Base-by-base conservation (phyloP, 2,113 vertebrate species). In the Puffinus mauretanicus region DNA sequence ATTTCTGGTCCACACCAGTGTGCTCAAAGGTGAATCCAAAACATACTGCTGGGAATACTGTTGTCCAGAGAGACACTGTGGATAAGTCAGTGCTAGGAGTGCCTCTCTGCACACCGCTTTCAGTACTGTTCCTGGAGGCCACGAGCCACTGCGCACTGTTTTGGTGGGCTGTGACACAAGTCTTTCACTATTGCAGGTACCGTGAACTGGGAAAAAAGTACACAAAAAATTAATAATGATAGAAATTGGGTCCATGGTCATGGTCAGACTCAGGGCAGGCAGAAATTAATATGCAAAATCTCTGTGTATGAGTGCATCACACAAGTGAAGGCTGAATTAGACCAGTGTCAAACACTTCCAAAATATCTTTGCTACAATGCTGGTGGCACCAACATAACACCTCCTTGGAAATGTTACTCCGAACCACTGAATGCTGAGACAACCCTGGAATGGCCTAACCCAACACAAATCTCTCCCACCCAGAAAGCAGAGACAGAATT, bases 121-220 rank as follows among this genome's bases (percentile, higher is more conserved):
- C 30, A 29, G 5, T 17, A 20, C 7, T 25, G 29, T 6, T 82
- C n/a, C 32, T 42, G 32, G 8, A 42, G 10, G 3, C 26, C 29
- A 3, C 16, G 10, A 38, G 24, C 19, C 29, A n/a, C 11, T 40
- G 13, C 57, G 6, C 25, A 46, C 27, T 19, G 18, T 30, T 73
- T 58, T 30, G 24, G 7, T 65, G 24, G 26, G 12, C 34, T 71
- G 61, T 11, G 9, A 73, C 14, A 44, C 6, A 46, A 19, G 16
- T 30, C 1, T 49, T 9, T 54, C 22, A 20, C 38, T 47, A 52
- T 46, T 65, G 40, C 52, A 80, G 47, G 13, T 42, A 38, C 17
- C 1, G 0, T 11, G 20, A 57, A 51, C 9, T 58, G 47, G 16
- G 2, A 55, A 62, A 79, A 73, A 58, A 22, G 0, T 3, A 34